Evolutionary conservation across 2,888 invertebrate genomes (phyloP).

Genomic region (Callyntrura sp.): DNA sequence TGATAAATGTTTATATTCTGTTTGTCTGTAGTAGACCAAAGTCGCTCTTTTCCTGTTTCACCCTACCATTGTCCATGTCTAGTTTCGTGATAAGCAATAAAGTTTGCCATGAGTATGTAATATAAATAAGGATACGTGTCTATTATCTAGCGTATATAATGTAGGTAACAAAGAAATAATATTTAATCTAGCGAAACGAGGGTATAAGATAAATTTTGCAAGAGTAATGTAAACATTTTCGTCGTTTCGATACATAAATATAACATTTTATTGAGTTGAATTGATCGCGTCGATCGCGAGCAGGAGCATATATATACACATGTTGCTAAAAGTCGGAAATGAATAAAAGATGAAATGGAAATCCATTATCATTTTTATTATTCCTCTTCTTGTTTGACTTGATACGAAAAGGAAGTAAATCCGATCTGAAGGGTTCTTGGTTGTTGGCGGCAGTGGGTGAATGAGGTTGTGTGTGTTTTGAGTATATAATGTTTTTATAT

Average conservation of each 20-base stretch:
- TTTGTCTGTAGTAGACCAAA: conserved; percentile 13
- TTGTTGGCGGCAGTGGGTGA: neutral
- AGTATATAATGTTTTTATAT: conserved; percentile 6
- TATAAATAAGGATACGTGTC: neutral
- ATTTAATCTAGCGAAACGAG: conserved; percentile 24
- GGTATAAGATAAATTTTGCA: neutral
- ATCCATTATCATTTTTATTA: conserved; percentile 60
- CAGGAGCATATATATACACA: conserved; percentile 37
- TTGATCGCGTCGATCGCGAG: neutral
- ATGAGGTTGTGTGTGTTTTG: neutral
- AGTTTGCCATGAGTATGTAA: neutral
- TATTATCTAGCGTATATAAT: neutral
- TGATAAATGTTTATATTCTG: neutral
- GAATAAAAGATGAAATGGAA: conserved; percentile 69
- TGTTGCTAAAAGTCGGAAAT: conserved; percentile 15
- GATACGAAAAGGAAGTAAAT: conserved; percentile 11
- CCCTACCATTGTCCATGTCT: neutral
- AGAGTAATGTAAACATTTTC: neutral
- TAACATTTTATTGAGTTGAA: neutral
- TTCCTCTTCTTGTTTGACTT: conserved; percentile 19
- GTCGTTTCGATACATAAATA: neutral
- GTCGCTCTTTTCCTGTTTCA: neutral
- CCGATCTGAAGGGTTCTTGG: neutral
- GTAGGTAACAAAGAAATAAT: neutral
- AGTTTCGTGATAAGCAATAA: neutral